Conservation (phyloP, 2,888 invertebrate species). For the Agonum fuliginosum region DNA sequence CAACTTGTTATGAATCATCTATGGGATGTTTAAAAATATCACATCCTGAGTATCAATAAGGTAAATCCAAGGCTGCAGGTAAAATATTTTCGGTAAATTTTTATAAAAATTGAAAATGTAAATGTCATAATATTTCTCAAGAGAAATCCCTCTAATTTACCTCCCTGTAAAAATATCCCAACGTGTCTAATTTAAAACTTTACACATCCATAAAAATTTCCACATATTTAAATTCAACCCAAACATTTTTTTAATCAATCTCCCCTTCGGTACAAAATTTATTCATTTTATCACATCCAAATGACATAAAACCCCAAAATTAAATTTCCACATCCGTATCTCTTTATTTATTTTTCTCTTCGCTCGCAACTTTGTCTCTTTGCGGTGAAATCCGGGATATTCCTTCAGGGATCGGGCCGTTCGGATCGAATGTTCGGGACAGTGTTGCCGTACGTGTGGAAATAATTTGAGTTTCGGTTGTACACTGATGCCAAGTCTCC, state of each 20-base stretch:
- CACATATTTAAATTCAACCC: slow-evolving; percentile 18
- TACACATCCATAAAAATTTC: slow-evolving; percentile 25
- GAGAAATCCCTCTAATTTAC: no score
- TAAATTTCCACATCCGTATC: neutral
- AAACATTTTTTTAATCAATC: slow-evolving; percentile 35
- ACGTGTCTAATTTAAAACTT: slow-evolving; percentile 35
- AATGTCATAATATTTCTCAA: no score
- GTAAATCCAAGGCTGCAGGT: no score
- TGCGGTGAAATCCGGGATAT: slow-evolving; percentile 16
- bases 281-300: slow-evolving; percentile 29
- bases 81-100: no score
- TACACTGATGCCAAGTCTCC: neutral
- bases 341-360: neutral
- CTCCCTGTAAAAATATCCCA: no score
- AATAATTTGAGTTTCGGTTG: slow-evolving; percentile 15
- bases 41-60: no score
- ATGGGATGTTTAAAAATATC: no score
- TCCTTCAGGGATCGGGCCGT: neutral
- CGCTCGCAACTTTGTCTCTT: neutral
- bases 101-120: no score
- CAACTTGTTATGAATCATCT: no score
- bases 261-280: slow-evolving; percentile 24
- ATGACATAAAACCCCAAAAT: slow-evolving; percentile 20
- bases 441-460: slow-evolving; percentile 13
- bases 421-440: neutral